phyloP scores from a whole-genome alignment of 2,797 vertebrate species.

The Tachyglossus aculeatus region DNA sequence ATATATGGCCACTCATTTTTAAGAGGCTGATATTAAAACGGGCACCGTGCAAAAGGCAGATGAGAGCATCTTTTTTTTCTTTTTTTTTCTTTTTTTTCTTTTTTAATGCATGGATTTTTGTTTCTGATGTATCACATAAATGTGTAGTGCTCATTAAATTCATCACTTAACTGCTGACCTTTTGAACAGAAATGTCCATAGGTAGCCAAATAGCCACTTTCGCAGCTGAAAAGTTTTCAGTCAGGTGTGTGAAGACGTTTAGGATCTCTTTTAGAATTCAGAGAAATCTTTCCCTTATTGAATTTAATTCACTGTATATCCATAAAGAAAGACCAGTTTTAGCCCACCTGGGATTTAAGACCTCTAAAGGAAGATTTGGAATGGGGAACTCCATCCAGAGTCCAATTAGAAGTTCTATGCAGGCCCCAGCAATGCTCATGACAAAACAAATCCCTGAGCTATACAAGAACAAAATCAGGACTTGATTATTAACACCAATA shows the following conservation, averaged over 20 bases:
- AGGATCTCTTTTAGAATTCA: conserved; percentile 18
- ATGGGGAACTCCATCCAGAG: no score
- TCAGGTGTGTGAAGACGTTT: conserved; percentile 34
- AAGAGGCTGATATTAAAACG: conserved; percentile 33
- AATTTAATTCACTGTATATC: no score
- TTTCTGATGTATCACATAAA: conserved; percentile 41
- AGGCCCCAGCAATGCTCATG: no score
- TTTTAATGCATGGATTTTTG: conserved; percentile 14
- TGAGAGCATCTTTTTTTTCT: conserved; percentile 26
- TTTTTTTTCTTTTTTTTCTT: conserved; percentile 33
- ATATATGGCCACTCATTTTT: conserved; percentile 12
- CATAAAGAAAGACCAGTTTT: no score
- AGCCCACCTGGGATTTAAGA: no score
- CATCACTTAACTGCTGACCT: conserved; percentile 1
- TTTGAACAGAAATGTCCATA: conserved; percentile 19
- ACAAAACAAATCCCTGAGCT: no score
- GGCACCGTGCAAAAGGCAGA: background rate
- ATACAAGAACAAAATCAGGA: no score
- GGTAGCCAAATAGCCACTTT: conserved; percentile 34
- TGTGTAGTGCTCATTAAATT: conserved; percentile 21
- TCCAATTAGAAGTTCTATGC: no score
- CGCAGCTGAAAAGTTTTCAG: conserved; percentile 25
- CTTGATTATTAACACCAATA: no score
- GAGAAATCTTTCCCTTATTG: no score
- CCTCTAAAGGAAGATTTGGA: no score